Base-by-base conservation (phyloP, 2,113 vertebrate genomes). In the Tragelaphus buxtoni region DNA sequence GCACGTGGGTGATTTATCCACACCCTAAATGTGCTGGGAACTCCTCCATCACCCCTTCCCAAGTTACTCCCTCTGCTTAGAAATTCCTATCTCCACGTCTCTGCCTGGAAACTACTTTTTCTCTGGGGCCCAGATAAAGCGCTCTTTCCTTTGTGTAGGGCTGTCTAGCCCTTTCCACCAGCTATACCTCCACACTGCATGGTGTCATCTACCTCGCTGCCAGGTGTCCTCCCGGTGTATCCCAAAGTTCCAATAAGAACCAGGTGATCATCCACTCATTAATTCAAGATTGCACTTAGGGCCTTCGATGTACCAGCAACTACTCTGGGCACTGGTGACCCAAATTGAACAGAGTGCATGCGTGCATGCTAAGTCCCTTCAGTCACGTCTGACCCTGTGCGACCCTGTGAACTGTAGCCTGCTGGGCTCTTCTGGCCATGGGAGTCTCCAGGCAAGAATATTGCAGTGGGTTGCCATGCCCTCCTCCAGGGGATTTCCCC, bases 151-250 rank as follows among this genome's bases (percentile, higher is more conserved):
- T 22, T 30, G 9, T 32, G 17, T 24, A 69, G 13, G 4, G 26
- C 39, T 26, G 5, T 4, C 42, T 6, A 4, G n/a, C n/a, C 26
- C 14, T 47, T 53, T 28, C 77, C 30, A 8, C 9, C 3, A 4
- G 22, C 45, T 28, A 7, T 7, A 7, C 24, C 42, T 86, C 80
- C 9, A 1, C 1, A 7, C 53, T 12, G 4, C 4, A 1, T 4
- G 51, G 2, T 4, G 0, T 26, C 26, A 0, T 16, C 30, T 2
- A 4, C 61, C 30, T 56, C 42, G 13, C 18, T 42, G 8, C 30
- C 13, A 10, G 3, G 30, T 20, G 30, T 39, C 24, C 20, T 92
- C 35, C 20, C 16, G 11, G 4, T 18, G 14, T 22, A 2, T 72
- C 1, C 4, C 39, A 18, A 74, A 47, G 0, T 1, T 56, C 9